Base-by-base conservation (phyloP, 2,797 vertebrate genomes). In the Scolopax rusticola region DNA sequence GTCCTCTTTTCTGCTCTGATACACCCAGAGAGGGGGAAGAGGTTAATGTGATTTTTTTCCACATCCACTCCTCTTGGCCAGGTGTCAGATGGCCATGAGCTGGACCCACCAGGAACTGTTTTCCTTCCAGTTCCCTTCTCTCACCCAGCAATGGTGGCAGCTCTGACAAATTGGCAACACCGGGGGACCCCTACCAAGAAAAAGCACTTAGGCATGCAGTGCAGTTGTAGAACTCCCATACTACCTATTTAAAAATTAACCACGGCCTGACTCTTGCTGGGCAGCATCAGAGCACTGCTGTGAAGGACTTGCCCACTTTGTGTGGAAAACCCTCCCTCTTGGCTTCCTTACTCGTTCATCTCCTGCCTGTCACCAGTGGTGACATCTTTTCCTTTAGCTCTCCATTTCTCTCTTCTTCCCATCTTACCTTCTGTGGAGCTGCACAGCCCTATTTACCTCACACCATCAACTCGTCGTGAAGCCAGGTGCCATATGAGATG, bases 191-290 rank as follows among this genome's bases (percentile, higher is more conserved):
- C n/a, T 45, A 76, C 15, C 15, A 88, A 80, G 48, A 28, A 80
- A 83, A 87, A 87, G 30, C 33, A 45, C 18, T 54, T 20, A 28
- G 0, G 3, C 28, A 57, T 0, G 0, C 8, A 3, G 45, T 48
- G 63, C 21, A 41, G 33, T 21, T 59, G 23, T 8, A 20, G 27
- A 79, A 68, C 50, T 59, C 8, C 30, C 43, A 30, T 2, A 32
- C 4, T 12, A 30, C 0, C 13, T 9, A 25, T 51, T 57, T 63
- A 24, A 65, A 76, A 70, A 23, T 7, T 74, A 5, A 7, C 36
- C 28, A 23, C 0, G 6, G 32, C n/a, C 27, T 89, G 41, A 47
- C 30, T 63, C 57, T 7, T 25, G 43, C 21, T 43, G 17, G 13
- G 43, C 67, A 76, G 53, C 38, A 64, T 15, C 57, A 56, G 12